A percentile compares a stretch with the other conserved stretches of the same genome.
These are phyloP conservation scores for Plagodis pulveraria DNA, from an alignment of 2,888 invertebrate species.

Conservation along the genomic window DNA sequence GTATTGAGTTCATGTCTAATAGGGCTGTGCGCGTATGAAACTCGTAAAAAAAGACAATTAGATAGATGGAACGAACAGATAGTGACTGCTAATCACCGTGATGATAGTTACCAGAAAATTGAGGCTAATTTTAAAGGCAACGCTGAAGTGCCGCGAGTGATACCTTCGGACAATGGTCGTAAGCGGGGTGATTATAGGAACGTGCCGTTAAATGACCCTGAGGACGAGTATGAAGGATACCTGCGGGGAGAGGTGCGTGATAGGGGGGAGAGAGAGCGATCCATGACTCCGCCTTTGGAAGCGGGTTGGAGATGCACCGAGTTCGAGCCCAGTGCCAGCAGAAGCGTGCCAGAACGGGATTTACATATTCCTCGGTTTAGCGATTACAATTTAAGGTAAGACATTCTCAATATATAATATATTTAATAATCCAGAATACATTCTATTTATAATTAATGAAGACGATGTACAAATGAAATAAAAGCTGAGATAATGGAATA, in stretches of 20 bases:
- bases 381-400: conserved; percentile 85
- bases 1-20: conserved; percentile 88
- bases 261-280: conserved; percentile 55
- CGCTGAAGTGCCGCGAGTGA: conserved; percentile 65
- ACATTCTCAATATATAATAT: conserved; percentile 43
- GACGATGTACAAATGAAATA: no score
- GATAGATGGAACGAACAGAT: conserved; percentile 82
- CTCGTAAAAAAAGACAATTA: conserved; percentile 85
- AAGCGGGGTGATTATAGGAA: conserved; percentile 90
- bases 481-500: background rate
- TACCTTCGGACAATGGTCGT: conserved; percentile 65
- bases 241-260: conserved; percentile 61
- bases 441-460: no score
- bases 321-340: conserved; percentile 54
- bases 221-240: conserved; percentile 84
- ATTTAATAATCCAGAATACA: background rate
- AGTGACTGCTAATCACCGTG: conserved; percentile 75
- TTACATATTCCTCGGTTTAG: conserved; percentile 87
- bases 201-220: conserved; percentile 89
- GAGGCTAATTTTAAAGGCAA: conserved; percentile 87
- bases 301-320: conserved; percentile 64
- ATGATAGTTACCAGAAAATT: conserved; percentile 92
- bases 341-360: conserved; percentile 78
- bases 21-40: conserved; percentile 87
- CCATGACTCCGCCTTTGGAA: conserved; percentile 63